phyloP scores from a whole-genome alignment of 2,113 vertebrate species.

The Smithornis capensis region DNA sequence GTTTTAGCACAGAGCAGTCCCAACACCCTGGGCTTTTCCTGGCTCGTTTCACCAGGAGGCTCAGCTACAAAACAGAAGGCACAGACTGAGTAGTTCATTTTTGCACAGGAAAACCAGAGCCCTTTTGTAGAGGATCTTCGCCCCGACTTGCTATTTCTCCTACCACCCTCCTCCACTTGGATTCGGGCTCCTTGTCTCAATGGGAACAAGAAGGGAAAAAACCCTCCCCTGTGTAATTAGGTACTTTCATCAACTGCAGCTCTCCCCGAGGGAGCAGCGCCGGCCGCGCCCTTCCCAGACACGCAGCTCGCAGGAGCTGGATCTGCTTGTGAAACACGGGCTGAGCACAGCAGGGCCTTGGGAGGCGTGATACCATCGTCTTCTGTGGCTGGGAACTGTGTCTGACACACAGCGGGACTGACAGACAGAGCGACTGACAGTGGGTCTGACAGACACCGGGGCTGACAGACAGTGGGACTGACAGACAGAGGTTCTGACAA shows the following conservation, averaged over 20 bases:
- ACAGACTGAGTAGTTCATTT: not conserved
- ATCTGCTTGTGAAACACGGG: slow-evolving; percentile 40
- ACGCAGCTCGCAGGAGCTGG: slow-evolving; percentile 12
- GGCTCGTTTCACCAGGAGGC: not conserved
- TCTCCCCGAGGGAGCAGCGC: not conserved
- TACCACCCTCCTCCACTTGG: slow-evolving; percentile 31
- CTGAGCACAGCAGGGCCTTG: not conserved
- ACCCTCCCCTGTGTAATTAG: slow-evolving; percentile 27
- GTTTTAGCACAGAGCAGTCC: not conserved
- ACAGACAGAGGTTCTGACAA: too few species aligned
- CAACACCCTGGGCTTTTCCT: not conserved
- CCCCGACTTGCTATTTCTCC: slow-evolving; percentile 46
- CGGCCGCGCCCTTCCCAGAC: slow-evolving; percentile 4
- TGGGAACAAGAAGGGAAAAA: slow-evolving; percentile 19
- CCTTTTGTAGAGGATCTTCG: not conserved
- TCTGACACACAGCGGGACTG: not conserved
- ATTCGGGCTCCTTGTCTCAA: not conserved
- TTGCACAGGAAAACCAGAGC: not conserved
- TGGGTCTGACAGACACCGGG: too few species aligned
- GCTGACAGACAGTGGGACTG: too few species aligned
- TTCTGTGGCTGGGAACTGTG: not conserved
- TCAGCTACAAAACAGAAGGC: not conserved
- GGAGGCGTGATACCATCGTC: not conserved
- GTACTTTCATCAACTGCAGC: slow-evolving; percentile 52
- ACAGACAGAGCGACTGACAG: too few species aligned